Percentiles rank a stretch among this genome's conserved stretches.
Conservation (phyloP, 2,113 vertebrate species). For the Thunnus maccoyii region DNA sequence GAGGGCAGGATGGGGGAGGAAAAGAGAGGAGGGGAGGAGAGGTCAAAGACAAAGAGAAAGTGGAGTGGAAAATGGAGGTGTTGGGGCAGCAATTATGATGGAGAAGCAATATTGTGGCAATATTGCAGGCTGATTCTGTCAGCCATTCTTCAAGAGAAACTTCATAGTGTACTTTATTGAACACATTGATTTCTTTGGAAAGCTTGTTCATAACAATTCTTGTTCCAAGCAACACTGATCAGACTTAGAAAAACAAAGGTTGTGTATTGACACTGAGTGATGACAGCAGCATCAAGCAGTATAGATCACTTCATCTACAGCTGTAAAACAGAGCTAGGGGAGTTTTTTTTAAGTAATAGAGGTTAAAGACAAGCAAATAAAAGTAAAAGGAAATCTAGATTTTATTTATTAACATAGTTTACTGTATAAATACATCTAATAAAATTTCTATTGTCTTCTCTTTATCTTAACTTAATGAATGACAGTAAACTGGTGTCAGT, state of each 20-base stretch:
- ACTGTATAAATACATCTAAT: too few relatives aligned
- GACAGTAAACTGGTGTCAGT: too few relatives aligned
- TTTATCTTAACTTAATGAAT: too few relatives aligned
- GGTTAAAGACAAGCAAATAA: neutral
- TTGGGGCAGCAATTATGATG: conserved; percentile 59
- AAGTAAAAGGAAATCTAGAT: neutral
- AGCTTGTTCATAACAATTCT: conserved; percentile 48
- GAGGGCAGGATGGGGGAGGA: neutral
- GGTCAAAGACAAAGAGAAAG: conserved; percentile 39
- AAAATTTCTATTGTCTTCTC: too few relatives aligned
- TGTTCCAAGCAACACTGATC: conserved; percentile 24
- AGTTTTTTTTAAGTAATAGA: neutral
- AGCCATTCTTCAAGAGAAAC: conserved; percentile 53
- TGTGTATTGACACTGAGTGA: conserved; percentile 20
- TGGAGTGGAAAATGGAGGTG: conserved; percentile 59
- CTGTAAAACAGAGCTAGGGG: neutral
- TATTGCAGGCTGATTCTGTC: conserved; percentile 35
- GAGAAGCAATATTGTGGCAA: conserved; percentile 57
- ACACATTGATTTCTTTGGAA: conserved; percentile 59
- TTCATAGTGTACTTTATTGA: conserved; percentile 26
- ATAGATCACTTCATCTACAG: conserved; percentile 10
- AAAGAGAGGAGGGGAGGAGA: conserved; percentile 1
- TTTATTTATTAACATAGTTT: too few relatives aligned
- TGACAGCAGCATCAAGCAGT: neutral
- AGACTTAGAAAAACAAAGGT: conserved; percentile 33